phyloP scores from a whole-genome alignment of 2,888 invertebrate genomes.

The Eremobia ochroleuca region DNA sequence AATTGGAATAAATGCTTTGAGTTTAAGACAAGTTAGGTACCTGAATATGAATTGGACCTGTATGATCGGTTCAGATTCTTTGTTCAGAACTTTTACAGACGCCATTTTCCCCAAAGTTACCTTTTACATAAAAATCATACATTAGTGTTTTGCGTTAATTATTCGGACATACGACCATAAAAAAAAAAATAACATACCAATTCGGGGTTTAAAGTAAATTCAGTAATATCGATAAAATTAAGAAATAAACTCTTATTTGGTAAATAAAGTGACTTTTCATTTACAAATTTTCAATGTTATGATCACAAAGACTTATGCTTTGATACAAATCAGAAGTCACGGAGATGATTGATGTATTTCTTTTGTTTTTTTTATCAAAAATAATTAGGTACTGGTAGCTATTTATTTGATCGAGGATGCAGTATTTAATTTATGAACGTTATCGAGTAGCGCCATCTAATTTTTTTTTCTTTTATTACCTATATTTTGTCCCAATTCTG shows the following conservation, averaged over 20 bases:
- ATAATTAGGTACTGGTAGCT: neutral
- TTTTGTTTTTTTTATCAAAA: neutral
- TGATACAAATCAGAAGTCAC: neutral
- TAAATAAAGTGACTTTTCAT: neutral
- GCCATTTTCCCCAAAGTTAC: too few species aligned
- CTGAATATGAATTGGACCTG: too few species aligned
- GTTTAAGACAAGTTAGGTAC: neutral
- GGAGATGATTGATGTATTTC: neutral
- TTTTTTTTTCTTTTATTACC: neutral
- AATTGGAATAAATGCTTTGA: neutral
- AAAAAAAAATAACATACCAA: too few species aligned
- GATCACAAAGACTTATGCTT: neutral
- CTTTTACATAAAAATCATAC: too few species aligned
- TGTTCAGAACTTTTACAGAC: neutral
- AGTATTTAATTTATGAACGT: neutral
- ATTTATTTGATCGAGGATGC: neutral
- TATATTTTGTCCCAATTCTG: neutral
- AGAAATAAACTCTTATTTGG: neutral
- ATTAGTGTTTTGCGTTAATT: too few species aligned
- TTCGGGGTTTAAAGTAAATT: too few species aligned
- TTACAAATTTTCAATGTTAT: neutral
- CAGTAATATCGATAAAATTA: neutral
- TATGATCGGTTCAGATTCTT: too few species aligned
- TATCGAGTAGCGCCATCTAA: neutral
- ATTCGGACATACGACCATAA: too few species aligned